Evolutionary conservation across 2,797 vertebrate species (phyloP), one percentile per base, ranked within the genome.

Genomic region (Lepilemur septentrionalis): DNA sequence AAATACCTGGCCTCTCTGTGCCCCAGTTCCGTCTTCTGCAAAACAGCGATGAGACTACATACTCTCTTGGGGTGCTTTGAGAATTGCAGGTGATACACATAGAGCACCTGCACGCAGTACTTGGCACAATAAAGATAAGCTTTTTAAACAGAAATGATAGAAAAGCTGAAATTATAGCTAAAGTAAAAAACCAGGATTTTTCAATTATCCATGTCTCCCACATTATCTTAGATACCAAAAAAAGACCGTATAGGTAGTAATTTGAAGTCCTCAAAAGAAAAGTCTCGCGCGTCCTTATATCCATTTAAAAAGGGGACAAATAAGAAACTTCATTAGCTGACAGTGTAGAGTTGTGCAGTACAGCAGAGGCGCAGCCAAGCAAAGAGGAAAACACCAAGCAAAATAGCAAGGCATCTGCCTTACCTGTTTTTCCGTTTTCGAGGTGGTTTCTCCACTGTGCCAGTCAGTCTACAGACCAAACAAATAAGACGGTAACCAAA

Each of bases 391-490:
- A 91, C 70, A 94, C n/a, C 18, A 94, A 69, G 61, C 89, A 69
- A 90, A 73, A 79, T 10, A 76, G 61, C 78, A 88, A 94, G 80
- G 95, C 83, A 55, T 92, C 41, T 57, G 61, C 93, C 91, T 97
- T 97, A 97, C 98, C 98, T 98, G 97, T 85, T 97, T 98, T 95
- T 98, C 91, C 97, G 93, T 94, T 97, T 98, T 90, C 96, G 97
- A 88, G 97, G 97, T 78, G 97, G 96, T 94, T 97, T 98, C 97
- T 97, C 97, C 96, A 97, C 97, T 70, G 97, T 97, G 97, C 96
- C 97, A 94, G 97, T 97, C 94, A 98, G 95, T 98, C 98, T 98
- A 93, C 30, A 95, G 84, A 94, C 43, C 92, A 96, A 97, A 97
- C 81, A 95, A 79, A 97, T 11, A 94, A 82, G 85, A 82, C 28